phyloP scores from a whole-genome alignment of 1,140 invertebrate species.

The Leptestheria dahalacensis region DNA sequence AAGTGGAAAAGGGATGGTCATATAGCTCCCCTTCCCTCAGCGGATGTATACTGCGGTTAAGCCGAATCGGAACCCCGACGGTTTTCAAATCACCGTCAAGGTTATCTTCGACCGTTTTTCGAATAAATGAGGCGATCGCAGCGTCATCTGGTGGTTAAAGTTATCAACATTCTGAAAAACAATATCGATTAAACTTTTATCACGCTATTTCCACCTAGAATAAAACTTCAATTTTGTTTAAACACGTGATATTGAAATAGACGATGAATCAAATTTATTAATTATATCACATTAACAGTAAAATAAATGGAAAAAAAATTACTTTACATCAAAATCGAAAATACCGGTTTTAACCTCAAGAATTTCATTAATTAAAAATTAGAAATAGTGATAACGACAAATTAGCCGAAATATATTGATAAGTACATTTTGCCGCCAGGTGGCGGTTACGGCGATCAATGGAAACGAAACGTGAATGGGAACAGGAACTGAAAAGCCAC shows the following conservation, averaged over 20 bases:
- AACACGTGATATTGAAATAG: too few species aligned
- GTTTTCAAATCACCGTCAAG: not conserved
- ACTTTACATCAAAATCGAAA: too few species aligned
- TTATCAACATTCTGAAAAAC: not conserved
- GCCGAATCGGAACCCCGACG: not conserved
- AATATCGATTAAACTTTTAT: not conserved
- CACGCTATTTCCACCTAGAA: too few species aligned
- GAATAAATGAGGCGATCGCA: not conserved
- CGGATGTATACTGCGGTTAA: not conserved
- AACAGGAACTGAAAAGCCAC: too few species aligned
- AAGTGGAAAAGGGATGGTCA: not conserved
- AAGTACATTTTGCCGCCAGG: not conserved
- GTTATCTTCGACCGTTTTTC: too few species aligned
- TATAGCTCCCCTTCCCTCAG: not conserved
- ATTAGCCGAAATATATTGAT: too few species aligned
- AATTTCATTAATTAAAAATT: too few species aligned
- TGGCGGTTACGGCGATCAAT: too few species aligned
- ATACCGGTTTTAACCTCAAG: too few species aligned
- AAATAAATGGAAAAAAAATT: not conserved
- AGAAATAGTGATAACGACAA: too few species aligned
- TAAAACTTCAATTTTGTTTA: too few species aligned
- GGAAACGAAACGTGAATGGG: not conserved
- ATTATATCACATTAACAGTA: not conserved
- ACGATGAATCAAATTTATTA: too few species aligned
- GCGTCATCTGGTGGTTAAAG: not conserved